Evolutionary conservation across 2,888 invertebrate species (phyloP).

Genomic region (Augochlorella aurata): DNA sequence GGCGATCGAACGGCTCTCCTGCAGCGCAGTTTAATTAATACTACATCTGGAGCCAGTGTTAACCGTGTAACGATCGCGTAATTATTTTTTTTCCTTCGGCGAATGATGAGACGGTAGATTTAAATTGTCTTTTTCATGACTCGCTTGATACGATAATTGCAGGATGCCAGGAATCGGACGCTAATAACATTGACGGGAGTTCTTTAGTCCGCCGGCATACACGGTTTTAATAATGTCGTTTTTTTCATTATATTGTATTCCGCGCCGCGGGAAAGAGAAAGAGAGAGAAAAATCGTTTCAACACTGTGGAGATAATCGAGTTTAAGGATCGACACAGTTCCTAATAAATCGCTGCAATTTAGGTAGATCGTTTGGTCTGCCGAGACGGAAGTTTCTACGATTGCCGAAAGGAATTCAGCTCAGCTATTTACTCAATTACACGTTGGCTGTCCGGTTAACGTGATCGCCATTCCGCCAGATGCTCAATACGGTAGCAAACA

Average conservation of each 20-base stretch:
- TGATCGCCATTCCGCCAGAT: neutral
- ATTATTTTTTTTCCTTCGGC: neutral
- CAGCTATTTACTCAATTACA: neutral
- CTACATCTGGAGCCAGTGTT: neutral
- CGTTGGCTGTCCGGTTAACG: neutral
- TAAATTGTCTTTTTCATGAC: conserved; percentile 13
- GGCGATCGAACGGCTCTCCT: neutral
- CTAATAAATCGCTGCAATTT: neutral
- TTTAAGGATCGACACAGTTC: neutral
- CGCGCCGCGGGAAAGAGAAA: too few species aligned
- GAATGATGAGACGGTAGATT: conserved; percentile 5
- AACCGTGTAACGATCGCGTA: neutral
- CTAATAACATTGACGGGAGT: neutral
- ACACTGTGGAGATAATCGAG: neutral
- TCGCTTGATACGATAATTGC: neutral
- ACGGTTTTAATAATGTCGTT: neutral
- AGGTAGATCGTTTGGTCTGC: neutral
- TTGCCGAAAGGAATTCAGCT: neutral
- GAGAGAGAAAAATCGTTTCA: too few species aligned
- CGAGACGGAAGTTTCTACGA: neutral
- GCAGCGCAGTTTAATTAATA: neutral
- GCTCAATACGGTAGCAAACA: neutral
- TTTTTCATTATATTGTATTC: neutral
- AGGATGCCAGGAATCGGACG: neutral
- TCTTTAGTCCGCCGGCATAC: neutral